These are phyloP conservation scores for Nestor notabilis DNA, from an alignment of 2,113 vertebrate species.

Conservation along the genomic window DNA sequence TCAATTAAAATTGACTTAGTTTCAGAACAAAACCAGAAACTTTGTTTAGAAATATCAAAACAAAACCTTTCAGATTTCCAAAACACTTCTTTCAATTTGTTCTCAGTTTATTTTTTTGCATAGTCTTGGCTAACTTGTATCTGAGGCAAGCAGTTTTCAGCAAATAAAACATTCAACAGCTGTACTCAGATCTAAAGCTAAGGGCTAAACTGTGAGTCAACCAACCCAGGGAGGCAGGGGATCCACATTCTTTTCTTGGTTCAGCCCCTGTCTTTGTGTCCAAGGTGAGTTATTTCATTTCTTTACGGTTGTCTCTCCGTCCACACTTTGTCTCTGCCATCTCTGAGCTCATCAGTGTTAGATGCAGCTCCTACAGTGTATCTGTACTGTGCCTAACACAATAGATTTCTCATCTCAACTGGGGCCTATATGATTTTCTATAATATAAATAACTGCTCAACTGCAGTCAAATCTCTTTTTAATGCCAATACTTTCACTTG, in stretches of 20 bases:
- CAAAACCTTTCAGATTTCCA: not conserved
- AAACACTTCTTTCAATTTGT: not conserved
- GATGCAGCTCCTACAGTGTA: not conserved
- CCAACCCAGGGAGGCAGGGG: not conserved
- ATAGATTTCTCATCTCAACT: not conserved
- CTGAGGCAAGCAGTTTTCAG: not conserved
- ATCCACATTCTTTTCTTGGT: not conserved
- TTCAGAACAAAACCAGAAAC: not conserved
- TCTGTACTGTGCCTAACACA: not conserved
- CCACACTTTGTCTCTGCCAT: not conserved
- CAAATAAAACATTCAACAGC: not conserved
- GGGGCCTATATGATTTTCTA: conserved; percentile 10
- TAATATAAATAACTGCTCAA: conserved; percentile 31
- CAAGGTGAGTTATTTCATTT: not conserved
- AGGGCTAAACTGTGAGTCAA: not conserved
- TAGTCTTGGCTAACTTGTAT: not conserved
- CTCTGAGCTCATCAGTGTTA: not conserved
- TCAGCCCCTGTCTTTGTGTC: not conserved
- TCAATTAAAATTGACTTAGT: not conserved
- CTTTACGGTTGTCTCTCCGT: not conserved
- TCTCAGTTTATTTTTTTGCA: not conserved
- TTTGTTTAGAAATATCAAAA: not conserved
- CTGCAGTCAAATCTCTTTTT: conserved; percentile 38
- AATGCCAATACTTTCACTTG: conserved; percentile 15
- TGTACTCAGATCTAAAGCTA: not conserved